These are phyloP conservation scores for Eudasyphora cyanicolor DNA, from an alignment of 2,888 invertebrate species.

Conservation along the genomic window DNA sequence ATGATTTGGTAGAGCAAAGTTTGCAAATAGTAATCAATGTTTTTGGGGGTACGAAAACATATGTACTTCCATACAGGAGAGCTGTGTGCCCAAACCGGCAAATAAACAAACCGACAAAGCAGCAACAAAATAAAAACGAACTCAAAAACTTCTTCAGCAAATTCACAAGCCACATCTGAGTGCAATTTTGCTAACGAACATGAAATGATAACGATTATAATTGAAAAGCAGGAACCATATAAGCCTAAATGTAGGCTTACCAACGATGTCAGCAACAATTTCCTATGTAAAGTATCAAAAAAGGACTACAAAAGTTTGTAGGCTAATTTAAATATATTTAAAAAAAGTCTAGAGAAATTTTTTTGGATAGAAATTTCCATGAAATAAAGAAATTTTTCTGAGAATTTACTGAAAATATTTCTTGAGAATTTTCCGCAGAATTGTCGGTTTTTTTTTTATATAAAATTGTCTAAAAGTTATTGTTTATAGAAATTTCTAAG, in stretches of 20 bases:
- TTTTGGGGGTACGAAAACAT: slow-evolving; percentile 55
- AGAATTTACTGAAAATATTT: no score
- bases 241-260: slow-evolving; percentile 17
- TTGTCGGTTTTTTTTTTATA: no score
- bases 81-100: background rate
- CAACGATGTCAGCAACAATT: no score
- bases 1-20: slow-evolving; percentile 42
- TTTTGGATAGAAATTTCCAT: no score
- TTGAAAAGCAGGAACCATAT: slow-evolving; percentile 1
- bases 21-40: slow-evolving; percentile 61
- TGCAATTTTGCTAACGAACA: slow-evolving; percentile 12
- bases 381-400: no score
- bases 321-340: no score
- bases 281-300: no score
- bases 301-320: no score
- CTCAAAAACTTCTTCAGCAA: background rate
- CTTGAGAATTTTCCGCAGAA: no score
- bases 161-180: background rate
- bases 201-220: slow-evolving; percentile 30
- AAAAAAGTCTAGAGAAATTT: no score
- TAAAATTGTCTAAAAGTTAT: no score
- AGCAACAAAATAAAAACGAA: background rate
- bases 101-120: background rate
- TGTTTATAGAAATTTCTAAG: no score
- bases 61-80: slow-evolving; percentile 6